These are phyloP conservation scores for Montipora capitata DNA, from an alignment of 92 coral and sea anemone species.

Conservation along the genomic window DNA sequence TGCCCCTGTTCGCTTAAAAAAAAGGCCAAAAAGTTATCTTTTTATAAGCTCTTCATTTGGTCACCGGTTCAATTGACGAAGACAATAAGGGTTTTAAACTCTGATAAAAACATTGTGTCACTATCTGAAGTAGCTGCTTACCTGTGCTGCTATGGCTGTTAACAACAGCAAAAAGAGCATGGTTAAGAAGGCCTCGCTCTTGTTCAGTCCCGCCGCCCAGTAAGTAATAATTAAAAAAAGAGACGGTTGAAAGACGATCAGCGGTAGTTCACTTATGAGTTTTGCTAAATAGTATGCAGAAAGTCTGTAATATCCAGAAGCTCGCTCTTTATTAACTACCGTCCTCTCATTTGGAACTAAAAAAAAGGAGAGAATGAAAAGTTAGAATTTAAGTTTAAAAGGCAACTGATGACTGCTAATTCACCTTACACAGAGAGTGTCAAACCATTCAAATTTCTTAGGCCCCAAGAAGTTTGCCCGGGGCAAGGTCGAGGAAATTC, in stretches of 20 bases:
- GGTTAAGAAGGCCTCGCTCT: conserved; percentile 87
- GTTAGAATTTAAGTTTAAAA: neutral
- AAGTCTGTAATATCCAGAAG: conserved; percentile 95
- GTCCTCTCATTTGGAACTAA: conserved; percentile 91
- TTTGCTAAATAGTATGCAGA: conserved; percentile 96
- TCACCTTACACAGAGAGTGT: no score
- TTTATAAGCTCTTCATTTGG: no score
- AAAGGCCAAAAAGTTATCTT: no score
- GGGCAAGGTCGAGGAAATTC: no score
- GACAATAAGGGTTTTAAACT: no score
- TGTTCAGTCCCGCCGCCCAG: conserved; percentile 93
- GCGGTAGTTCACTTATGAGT: conserved; percentile 92
- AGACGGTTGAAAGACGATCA: conserved; percentile 84
- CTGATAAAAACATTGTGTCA: no score
- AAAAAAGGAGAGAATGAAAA: neutral
- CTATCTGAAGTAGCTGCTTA: neutral
- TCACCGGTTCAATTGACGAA: no score
- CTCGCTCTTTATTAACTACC: conserved; percentile 92
- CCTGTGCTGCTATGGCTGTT: conserved; percentile 86
- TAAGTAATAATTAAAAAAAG: conserved; percentile 79
- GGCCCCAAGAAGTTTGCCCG: no score
- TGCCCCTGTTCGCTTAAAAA: no score
- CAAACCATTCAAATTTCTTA: no score
- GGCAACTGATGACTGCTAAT: neutral
- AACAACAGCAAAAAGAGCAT: conserved; percentile 61